Percentiles rank a stretch among this genome's conserved stretches.
These are phyloP conservation scores for Meiosimyza platycephala DNA, from an alignment of 2,888 invertebrate genomes.

Conservation along the genomic window DNA sequence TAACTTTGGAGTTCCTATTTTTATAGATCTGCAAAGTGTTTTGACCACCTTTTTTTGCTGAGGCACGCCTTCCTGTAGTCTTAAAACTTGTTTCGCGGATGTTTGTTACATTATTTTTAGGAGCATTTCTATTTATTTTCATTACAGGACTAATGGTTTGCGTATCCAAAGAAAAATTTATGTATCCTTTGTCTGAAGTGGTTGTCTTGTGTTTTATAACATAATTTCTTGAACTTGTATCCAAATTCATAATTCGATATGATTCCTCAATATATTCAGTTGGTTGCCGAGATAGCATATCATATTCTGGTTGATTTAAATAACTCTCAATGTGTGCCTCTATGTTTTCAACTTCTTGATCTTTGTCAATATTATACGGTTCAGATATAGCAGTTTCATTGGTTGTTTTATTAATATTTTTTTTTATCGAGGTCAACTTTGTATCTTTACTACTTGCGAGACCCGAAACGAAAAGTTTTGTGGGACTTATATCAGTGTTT, in stretches of 20 bases:
- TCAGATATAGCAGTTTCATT: not conserved
- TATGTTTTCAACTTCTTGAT: slow-evolving; percentile 1
- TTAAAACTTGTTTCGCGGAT: slow-evolving; percentile 85
- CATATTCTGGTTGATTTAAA: slow-evolving; percentile 84
- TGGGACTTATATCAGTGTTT: slow-evolving; percentile 55
- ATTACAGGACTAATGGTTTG: slow-evolving; percentile 8
- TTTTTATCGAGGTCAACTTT: slow-evolving; percentile 25
- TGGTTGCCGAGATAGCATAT: slow-evolving; percentile 85
- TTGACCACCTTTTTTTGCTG: slow-evolving; percentile 88
- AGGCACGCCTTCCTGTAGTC: slow-evolving; percentile 83
- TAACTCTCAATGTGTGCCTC: slow-evolving; percentile 70
- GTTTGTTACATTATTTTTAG: slow-evolving; percentile 81
- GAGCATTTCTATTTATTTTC: slow-evolving; percentile 20
- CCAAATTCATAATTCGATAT: slow-evolving; percentile 83
- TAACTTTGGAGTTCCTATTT: slow-evolving; percentile 71
- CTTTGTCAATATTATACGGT: not conserved
- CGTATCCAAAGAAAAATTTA: slow-evolving; percentile 31
- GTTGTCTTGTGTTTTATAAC: slow-evolving; percentile 49
- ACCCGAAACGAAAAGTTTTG: slow-evolving; percentile 45
- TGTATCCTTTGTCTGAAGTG: slow-evolving; percentile 68
- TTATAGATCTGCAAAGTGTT: slow-evolving; percentile 80
- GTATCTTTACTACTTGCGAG: slow-evolving; percentile 25
- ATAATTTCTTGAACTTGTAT: slow-evolving; percentile 71
- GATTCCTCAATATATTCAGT: slow-evolving; percentile 88
- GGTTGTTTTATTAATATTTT: slow-evolving; percentile 24